Evolutionary conservation across 2,113 vertebrate genomes (phyloP).

Genomic region (Puffinus mauretanicus): DNA sequence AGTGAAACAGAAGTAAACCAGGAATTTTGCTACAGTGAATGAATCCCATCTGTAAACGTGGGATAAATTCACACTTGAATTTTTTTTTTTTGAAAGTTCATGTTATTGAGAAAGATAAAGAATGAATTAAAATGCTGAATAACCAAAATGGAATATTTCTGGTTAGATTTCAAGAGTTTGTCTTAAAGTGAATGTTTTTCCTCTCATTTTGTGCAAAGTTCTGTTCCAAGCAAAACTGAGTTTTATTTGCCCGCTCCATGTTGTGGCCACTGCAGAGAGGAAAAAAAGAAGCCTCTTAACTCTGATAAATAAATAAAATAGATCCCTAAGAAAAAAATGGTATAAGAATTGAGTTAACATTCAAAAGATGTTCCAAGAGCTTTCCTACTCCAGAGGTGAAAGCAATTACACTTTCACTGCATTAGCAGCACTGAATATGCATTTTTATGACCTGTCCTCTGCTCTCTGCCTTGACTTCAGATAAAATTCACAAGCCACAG

Average conservation of each 20-base stretch:
- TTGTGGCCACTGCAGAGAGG: not conserved
- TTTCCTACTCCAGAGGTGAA: not conserved
- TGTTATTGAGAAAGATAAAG: not conserved
- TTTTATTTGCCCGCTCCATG: not conserved
- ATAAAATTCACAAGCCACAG: not conserved
- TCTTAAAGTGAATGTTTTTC: not conserved
- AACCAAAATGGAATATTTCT: not conserved
- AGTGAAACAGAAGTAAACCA: not conserved
- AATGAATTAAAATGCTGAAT: not conserved
- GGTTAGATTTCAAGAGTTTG: not conserved
- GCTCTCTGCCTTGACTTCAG: not conserved
- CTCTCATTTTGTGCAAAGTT: not conserved
- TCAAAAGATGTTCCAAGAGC: not conserved
- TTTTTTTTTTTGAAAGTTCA: not conserved
- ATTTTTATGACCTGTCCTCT: not conserved
- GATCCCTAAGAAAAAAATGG: not conserved
- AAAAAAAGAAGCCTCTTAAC: not conserved
- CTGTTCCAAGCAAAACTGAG: not conserved
- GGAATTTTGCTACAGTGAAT: not conserved
- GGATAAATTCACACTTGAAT: not conserved
- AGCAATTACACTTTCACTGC: not conserved
- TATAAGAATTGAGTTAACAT: not conserved
- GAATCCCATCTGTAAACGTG: not conserved
- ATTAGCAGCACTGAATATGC: not conserved
- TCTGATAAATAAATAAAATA: not conserved